These are phyloP conservation scores for Drosophila sproati DNA, from an alignment of 1,140 invertebrate species.

Conservation along the genomic window DNA sequence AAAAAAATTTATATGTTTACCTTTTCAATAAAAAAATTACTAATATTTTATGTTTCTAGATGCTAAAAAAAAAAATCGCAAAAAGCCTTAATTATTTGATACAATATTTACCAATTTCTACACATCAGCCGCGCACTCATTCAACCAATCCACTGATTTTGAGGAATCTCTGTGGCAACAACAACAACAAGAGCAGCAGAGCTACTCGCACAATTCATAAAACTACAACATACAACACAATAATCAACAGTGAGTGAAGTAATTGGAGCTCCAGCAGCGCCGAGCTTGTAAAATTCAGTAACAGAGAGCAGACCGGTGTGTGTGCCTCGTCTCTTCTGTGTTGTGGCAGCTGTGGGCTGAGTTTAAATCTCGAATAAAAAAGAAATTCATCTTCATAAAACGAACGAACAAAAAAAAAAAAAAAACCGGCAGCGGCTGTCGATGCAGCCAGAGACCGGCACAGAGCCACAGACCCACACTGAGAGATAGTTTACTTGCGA, in stretches of 20 bases:
- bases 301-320: neutral
- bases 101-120: neutral
- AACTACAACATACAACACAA: conserved; percentile 53
- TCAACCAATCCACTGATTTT: conserved; percentile 50
- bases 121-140: conserved; percentile 9
- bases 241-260: conserved; percentile 56
- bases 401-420: conserved; percentile 23
- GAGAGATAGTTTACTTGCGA: conserved; percentile 77
- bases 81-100: neutral
- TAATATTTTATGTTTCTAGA: too few species aligned
- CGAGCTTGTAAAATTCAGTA: conserved; percentile 12
- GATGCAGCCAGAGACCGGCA: conserved; percentile 5
- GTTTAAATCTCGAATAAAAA: conserved; percentile 74
- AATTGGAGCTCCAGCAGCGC: conserved; percentile 67
- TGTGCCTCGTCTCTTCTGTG: too few species aligned
- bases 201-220: conserved; percentile 24
- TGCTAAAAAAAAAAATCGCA: too few species aligned
- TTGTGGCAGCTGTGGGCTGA: neutral
- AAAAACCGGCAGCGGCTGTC: conserved; percentile 54
- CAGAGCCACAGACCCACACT: conserved; percentile 19
- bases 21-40: too few species aligned
- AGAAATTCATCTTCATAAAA: conserved; percentile 80
- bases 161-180: conserved; percentile 36
- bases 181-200: conserved; percentile 8
- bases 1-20: too few species aligned